phyloP scores from a whole-genome alignment of 2,888 invertebrate species.

The Artemia sinica region DNA sequence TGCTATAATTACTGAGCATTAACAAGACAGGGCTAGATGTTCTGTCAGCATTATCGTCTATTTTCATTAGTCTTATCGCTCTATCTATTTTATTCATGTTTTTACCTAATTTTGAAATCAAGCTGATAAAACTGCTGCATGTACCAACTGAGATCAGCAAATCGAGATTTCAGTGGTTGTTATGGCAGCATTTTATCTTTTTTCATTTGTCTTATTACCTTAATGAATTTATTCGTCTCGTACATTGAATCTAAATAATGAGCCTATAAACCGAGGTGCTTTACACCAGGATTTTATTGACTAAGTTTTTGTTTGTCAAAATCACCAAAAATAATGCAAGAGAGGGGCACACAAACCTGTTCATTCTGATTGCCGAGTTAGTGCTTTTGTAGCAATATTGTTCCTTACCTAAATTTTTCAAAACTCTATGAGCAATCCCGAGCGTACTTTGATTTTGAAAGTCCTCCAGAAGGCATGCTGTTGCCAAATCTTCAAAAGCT shows the following conservation, averaged over 20 bases:
- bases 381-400: background rate
- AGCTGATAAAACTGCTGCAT: no score
- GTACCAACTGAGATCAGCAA: no score
- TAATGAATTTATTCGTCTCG: background rate
- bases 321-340: background rate
- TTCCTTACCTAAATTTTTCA: slow-evolving; percentile 54
- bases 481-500: slow-evolving; percentile 78
- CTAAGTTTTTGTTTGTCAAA: background rate
- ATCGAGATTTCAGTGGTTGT: no score
- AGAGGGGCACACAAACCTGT: background rate
- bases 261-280: background rate
- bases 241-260: background rate
- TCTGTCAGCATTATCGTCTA: no score
- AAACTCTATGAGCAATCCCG: slow-evolving; percentile 64
- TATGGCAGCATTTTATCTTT: no score
- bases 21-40: no score
- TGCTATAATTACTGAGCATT: no score
- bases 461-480: slow-evolving; percentile 72
- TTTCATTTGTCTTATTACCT: no score
- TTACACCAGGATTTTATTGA: no score
- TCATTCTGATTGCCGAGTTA: background rate
- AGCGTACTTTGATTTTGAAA: slow-evolving; percentile 66
- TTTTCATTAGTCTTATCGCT: no score
- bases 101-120: no score
- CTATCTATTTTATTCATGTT: no score